Evolutionary conservation across 2,888 invertebrate genomes (phyloP), one percentile per base, ranked within the genome.

Genomic region (Prenolepis imparis): DNA sequence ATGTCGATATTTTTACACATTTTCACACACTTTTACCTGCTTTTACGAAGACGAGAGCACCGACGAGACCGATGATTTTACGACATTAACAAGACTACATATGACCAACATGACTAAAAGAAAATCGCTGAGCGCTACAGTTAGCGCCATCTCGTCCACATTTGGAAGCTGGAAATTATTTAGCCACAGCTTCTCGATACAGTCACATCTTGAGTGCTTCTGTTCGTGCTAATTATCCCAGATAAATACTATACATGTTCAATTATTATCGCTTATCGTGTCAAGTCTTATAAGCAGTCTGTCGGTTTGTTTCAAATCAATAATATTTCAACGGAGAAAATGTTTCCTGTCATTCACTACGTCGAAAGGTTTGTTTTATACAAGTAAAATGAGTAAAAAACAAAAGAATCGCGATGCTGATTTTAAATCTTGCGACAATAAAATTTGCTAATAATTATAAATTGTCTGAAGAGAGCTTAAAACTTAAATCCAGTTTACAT

Each of bases 241-340:
- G 21, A 18, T 74, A 63, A 32, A 21, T 32, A n/a, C 15, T 48
- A 36, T 32, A 21, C 63, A 28, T 3, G 28, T 74, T 74, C 11
- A n/a, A 21, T 48, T 21, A 48, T 48, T 18, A 74, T 48, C 24
- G 36, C 36, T 74, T 74, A 21, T 74, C 63, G 32, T 36, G 21
- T 15, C 63, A 21, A 61, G 28, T 11, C 28, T 73, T 41, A 41
- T 18, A 32, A 57, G 32, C 41, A 57, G n/a, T 28, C 11, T 12
- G n/a, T 41, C 28, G 15, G 24, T 12, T 4, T 59, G 44, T n/a
- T 48, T 74, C 32, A 61, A 61, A 48, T 59, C 41, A 41, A 59
- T 24, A 41, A 59, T 24, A 59, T 73, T 59, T 73, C n/a, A 28
- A 24, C 18, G n/a, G 12, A 59, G n/a, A 48, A 48, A 48, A 74